Evolutionary conservation across 2,888 invertebrate species (phyloP), one percentile per base, ranked within the genome.

Genomic region (Drosophila phalerata): DNA sequence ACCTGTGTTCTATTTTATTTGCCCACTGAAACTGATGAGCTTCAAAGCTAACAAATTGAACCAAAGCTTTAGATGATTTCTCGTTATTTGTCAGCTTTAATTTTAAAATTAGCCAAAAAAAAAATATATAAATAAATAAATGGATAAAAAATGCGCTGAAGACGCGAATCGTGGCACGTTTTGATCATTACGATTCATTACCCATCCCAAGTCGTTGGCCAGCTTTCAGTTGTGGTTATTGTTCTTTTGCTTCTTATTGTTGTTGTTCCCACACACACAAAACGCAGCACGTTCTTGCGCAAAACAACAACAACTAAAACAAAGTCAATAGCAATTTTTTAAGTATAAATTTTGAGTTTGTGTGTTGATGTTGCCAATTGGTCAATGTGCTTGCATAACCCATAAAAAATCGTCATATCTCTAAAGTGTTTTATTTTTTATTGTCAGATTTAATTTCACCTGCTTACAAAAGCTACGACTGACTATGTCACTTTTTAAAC

Each of bases 151-250:
- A 69, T 57, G 52, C 25, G 60, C 61, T 69, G 52, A 68, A 66
- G 73, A 69, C 65, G 69, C 66, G 53, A 75, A 49, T 76, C 58
- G 78, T 68, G 89, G 84, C 84, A 88, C 84, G 84, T 88, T 85
- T 85, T 79, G 73, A 62, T 86, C 89, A 85, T 85, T 85, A 86
- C 73, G 89, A 74, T 70, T 68, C 81, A 86, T 70, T 84, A 76
- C 65, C 79, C 57, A 61, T 69, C 58, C 61, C 64, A 71, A 68
- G 67, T 71, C 47, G 67, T 70, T 69, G 60, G 69, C 60, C 71
- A 69, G 68, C 62, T 69, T 66, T 68, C 70, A 47, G 28, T 63
- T 73, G 22, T 56, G 42, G 30, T 34, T 42, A 11, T 22, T 58
- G 15, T 37, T 56, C 15, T n/a, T n/a, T n/a, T n/a, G n/a, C n/a